Base-by-base conservation (phyloP, 2,797 vertebrate genomes). In the Xenops minutus region DNA sequence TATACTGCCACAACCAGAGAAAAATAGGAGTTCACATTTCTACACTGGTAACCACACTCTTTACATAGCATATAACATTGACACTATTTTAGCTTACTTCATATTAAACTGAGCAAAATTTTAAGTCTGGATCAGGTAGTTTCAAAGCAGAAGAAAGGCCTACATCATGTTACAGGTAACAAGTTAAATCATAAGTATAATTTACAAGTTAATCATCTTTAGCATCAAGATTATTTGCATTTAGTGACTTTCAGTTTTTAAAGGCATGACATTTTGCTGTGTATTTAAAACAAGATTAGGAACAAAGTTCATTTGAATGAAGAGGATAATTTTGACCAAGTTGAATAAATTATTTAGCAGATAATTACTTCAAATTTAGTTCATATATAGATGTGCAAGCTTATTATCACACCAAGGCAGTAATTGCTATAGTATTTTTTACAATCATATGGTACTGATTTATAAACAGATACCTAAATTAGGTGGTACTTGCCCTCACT, bases 321-420 rank as follows among this genome's bases (percentile, higher is more conserved):
- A 37, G 12, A 87, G 11, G 11, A 89, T 69, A 49, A 82, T 79
- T 94, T 80, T 69, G 55, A 69, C 73, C 85, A 86, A 56, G 44
- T 84, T 88, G 71, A 94, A 88, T 89, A 92, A 73, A 54, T 86
- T 58, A 84, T 73, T 94, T 88, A 94, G 16, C 15, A 92, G 51
- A n/a, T 78, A 89, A 93, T 86, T 85, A 66, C 24, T 88, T 79
- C 62, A 46, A 72, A 46, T 85, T 89, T 73, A 61, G 67, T 86
- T 88, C 73, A 63, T 82, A 56, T 73, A 86, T 55, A 89, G 37
- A 68, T 54, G n/a, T 43, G 20, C 20, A 88, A 86, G 48, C 48
- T 75, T 92, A 76, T 91, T 86, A 74, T 85, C 72, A 69, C 69
- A 79, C 49, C 29, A 75, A 83, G 54, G 17, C 24, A 56, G 71